Conservation (phyloP, 2,888 invertebrate species). For the Acrocera orbiculus region DNA sequence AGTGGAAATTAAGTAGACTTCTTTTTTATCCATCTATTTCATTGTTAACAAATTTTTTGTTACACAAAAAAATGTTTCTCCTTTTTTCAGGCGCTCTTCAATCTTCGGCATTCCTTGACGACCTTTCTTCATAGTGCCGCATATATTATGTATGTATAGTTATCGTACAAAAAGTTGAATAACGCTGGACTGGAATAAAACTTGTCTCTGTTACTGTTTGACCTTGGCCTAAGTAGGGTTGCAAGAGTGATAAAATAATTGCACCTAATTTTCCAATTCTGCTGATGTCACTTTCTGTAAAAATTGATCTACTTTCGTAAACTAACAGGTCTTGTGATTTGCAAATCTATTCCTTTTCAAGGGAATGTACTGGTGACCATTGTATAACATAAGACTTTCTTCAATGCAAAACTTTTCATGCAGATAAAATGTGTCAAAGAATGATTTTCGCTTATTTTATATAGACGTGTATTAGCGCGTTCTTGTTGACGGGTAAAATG, state of each 20-base stretch:
- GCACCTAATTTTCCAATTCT: not conserved
- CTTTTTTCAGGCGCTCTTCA: not conserved
- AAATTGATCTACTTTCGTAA: too few species aligned
- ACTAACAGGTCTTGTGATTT: too few species aligned
- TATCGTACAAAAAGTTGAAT: not conserved
- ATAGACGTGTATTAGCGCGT: not conserved
- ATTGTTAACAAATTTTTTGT: not conserved
- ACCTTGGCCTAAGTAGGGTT: not conserved
- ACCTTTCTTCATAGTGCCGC: conserved; percentile 1
- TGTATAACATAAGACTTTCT: conserved; percentile 1
- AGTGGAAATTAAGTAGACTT: not conserved
- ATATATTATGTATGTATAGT: not conserved
- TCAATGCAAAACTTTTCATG: conserved; percentile 2
- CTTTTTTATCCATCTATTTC: not conserved
- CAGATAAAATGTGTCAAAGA: not conserved
- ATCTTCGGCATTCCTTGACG: not conserved
- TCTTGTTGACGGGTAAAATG: not conserved
- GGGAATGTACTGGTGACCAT: not conserved
- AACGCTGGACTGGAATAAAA: not conserved
- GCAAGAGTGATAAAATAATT: not conserved
- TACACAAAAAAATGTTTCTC: not conserved
- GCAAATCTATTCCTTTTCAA: not conserved
- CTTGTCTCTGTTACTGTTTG: too few species aligned
- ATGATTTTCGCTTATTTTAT: conserved; percentile 1
- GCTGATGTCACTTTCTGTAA: conserved; percentile 5